A percentile compares a stretch with the other conserved stretches of the same genome.
Conservation (phyloP, 2,113 vertebrate species). For the Microtus montanus region DNA sequence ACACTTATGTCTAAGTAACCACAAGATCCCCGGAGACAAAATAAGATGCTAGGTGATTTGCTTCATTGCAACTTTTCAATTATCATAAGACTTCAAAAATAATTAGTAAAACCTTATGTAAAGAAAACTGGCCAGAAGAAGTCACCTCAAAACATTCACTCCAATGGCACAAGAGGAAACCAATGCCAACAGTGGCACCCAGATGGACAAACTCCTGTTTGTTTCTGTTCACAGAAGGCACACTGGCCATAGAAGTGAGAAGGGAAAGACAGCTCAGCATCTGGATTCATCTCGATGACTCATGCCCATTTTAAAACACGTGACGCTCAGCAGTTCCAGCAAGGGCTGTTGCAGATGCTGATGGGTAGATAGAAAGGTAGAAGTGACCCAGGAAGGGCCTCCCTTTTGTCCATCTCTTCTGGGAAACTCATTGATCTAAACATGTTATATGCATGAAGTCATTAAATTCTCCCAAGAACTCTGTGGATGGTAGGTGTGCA, state of each 20-base stretch:
- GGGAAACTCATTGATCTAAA: background rate
- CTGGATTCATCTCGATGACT: background rate
- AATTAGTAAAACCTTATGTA: background rate
- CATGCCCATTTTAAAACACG: background rate
- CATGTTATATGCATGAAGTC: background rate
- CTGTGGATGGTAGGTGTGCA: background rate
- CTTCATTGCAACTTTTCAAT: background rate
- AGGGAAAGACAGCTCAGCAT: background rate
- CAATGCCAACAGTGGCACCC: accelerated
- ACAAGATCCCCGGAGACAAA: background rate
- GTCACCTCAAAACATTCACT: background rate
- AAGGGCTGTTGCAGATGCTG: background rate
- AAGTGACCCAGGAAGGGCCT: background rate
- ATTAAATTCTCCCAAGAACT: background rate
- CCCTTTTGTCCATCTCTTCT: background rate
- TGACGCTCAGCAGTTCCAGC: background rate
- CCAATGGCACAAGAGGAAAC: background rate
- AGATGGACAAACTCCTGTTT: background rate
- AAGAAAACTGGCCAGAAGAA: background rate
- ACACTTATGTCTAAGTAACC: background rate
- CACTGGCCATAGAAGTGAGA: background rate
- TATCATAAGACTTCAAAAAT: background rate
- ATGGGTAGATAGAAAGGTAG: background rate
- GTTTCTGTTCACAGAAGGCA: background rate
- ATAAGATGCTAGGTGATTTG: background rate